These are phyloP conservation scores for Gila orcuttii DNA, from an alignment of 2,113 vertebrate species.

Conservation along the genomic window DNA sequence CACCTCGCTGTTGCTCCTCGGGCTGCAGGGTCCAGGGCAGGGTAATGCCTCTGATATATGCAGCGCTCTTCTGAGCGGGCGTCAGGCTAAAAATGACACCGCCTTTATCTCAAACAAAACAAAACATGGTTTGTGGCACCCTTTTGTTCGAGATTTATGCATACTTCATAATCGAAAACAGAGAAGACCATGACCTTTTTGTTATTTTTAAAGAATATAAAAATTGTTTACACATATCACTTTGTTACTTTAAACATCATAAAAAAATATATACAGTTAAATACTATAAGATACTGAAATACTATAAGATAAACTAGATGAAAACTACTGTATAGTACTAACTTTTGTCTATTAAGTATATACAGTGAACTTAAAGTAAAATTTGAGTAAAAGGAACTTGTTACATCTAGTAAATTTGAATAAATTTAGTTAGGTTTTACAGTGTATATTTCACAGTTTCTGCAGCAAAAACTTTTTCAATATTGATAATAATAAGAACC, in stretches of 20 bases:
- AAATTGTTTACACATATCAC: neutral
- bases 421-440: no score
- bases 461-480: neutral
- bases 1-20: neutral
- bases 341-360: no score
- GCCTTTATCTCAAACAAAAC: slow-evolving; percentile 38
- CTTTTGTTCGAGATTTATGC: neutral
- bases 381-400: no score
- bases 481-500: neutral
- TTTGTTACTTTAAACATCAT: no score
- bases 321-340: no score
- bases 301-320: no score
- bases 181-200: neutral
- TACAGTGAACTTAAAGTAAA: no score
- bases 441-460: no score
- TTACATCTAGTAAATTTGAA: no score
- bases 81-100: slow-evolving; percentile 30
- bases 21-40: slow-evolving; percentile 35
- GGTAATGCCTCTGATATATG: slow-evolving; percentile 29
- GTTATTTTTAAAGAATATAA: neutral
- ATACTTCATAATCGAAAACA: neutral
- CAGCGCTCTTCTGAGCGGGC: slow-evolving; percentile 32
- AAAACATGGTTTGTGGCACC: neutral
- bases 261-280: no score
- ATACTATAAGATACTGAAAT: no score